These are phyloP conservation scores for Drosophila borborema DNA, from an alignment of 2,888 invertebrate genomes.

Conservation along the genomic window DNA sequence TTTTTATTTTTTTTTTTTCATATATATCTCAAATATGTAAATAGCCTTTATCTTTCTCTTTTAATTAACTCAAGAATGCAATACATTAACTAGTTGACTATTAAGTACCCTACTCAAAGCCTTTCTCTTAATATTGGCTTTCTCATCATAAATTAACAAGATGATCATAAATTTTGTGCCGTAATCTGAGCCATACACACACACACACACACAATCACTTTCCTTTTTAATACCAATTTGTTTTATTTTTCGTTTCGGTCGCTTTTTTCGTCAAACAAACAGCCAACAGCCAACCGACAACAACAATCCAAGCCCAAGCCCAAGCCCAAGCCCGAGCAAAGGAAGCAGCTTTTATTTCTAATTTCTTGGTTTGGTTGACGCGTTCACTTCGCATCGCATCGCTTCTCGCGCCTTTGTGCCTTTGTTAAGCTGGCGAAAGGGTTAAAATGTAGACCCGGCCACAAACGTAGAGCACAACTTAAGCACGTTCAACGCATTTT, in stretches of 20 bases:
- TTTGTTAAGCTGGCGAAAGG: slow-evolving; percentile 71
- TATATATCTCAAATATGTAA: no score
- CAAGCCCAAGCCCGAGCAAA: not conserved
- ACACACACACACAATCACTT: slow-evolving; percentile 23
- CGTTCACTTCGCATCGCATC: slow-evolving; percentile 7
- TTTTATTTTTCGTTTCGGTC: slow-evolving; percentile 32
- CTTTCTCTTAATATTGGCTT: slow-evolving; percentile 9
- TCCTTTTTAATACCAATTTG: slow-evolving; percentile 38
- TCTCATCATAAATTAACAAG: slow-evolving; percentile 25
- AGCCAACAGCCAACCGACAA: slow-evolving; percentile 35
- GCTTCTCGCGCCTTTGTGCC: slow-evolving; percentile 27
- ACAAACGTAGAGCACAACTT: slow-evolving; percentile 72
- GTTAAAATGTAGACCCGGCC: slow-evolving; percentile 64
- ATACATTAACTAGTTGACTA: slow-evolving; percentile 22
- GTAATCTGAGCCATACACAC: slow-evolving; percentile 46
- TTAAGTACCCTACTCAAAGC: not conserved
- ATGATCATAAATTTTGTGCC: slow-evolving; percentile 32
- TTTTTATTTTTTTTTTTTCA: no score
- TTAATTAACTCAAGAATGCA: slow-evolving; percentile 1
- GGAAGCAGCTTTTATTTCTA: slow-evolving; percentile 48
- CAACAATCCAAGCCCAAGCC: slow-evolving; percentile 3
- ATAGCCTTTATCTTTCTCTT: not conserved
- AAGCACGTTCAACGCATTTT: slow-evolving; percentile 82
- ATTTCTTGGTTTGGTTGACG: slow-evolving; percentile 53
- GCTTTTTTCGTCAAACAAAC: slow-evolving; percentile 45